These are phyloP conservation scores for Sinopyrophorus schimmeli DNA, from an alignment of 2,888 invertebrate species.

Conservation along the genomic window DNA sequence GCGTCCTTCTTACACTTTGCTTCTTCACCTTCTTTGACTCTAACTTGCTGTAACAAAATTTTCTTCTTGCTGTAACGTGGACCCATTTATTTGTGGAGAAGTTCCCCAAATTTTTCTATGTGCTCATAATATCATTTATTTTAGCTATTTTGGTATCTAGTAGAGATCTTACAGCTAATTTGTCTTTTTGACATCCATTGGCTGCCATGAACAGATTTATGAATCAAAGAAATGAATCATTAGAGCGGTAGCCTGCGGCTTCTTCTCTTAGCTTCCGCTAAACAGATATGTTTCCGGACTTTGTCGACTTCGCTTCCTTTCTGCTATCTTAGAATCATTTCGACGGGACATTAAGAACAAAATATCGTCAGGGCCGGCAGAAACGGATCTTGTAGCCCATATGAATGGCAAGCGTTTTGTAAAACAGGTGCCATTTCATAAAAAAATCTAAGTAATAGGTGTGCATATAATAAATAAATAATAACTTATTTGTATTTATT, in stretches of 20 bases:
- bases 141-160: slow-evolving; percentile 17
- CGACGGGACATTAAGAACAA: slow-evolving; percentile 10
- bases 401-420: too few species aligned
- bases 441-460: too few species aligned
- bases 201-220: slow-evolving; percentile 48
- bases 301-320: slow-evolving; percentile 24
- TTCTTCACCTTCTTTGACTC: slow-evolving; percentile 9
- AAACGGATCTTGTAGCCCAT: too few species aligned
- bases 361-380: too few species aligned
- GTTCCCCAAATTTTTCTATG: slow-evolving; percentile 12
- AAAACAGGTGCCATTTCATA: too few species aligned
- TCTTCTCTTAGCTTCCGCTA: slow-evolving; percentile 41
- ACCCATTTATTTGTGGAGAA: slow-evolving; percentile 19
- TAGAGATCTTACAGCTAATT: slow-evolving; percentile 30
- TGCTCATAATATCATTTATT: slow-evolving; percentile 17
- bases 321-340: slow-evolving; percentile 8
- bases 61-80: slow-evolving; percentile 11
- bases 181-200: slow-evolving; percentile 39
- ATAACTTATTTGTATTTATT: too few species aligned
- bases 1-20: too few species aligned
- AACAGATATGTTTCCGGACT: slow-evolving; percentile 33
- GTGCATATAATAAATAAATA: too few species aligned
- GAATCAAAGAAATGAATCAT: slow-evolving; percentile 48
- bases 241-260: slow-evolving; percentile 45
- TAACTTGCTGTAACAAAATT: slow-evolving; percentile 22